Evolutionary conservation across 2,113 vertebrate species (phyloP), one percentile per base, ranked within the genome.

Genomic region (Perca schrenkii): DNA sequence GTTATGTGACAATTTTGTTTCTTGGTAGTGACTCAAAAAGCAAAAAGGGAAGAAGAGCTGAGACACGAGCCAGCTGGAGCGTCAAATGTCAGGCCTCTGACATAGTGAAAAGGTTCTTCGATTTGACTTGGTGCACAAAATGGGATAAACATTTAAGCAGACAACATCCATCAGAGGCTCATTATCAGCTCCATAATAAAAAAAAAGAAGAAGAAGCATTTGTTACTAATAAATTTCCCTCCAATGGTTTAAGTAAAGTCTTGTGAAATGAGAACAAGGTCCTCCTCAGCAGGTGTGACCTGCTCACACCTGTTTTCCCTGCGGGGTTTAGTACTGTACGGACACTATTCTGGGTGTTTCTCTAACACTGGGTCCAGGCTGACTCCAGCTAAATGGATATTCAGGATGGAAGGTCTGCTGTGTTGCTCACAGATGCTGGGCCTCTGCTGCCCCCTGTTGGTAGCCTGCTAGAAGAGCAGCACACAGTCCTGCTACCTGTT

Each of bases 361-460:
- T 69, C 46, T 5, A 8, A 61, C 79, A 1, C 47, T 77, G 65
- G 85, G 50, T 84, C 28, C 46, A 73, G 60, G 63, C 82, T 71
- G 73, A 25, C 71, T 82, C 86, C 76, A 86, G 82, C 22, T 36
- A 70, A 68, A 86, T 64, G 61, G 73, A 81, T 70, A 36, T 21
- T 36, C 80, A 60, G 60, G 62, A 62, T 74, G 66, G 11, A 14
- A 60, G 12, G 36, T 40, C 66, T 19, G 82, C 62, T 46, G 63
- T 34, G 49, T 6, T 15, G 50, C 11, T 10, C 16, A 21, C 64
- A 52, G 40, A 84, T 15, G 49, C 34, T 77, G 16, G 60, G 22
- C 3, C 49, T 71, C 47, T 89, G 82, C 70, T 80, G 80, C 88
- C 78, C 49, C 82, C 91, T 92, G 84, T 57, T 80, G 93, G 77